phyloP scores from a whole-genome alignment of 2,888 invertebrate species.

The Metallyticus violacea region DNA sequence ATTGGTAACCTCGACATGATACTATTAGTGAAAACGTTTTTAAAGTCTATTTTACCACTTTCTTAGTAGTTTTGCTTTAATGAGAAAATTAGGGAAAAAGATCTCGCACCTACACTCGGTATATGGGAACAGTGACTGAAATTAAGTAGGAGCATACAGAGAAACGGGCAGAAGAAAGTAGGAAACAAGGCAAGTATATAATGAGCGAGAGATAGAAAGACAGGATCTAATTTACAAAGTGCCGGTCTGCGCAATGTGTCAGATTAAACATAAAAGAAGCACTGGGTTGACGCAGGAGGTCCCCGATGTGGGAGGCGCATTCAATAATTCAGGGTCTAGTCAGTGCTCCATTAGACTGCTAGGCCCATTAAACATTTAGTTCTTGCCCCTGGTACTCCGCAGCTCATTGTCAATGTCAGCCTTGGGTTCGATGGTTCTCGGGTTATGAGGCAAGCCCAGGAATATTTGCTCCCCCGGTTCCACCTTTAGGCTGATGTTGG shows the following conservation, averaged over 20 bases:
- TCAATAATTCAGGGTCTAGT: slow-evolving; percentile 19
- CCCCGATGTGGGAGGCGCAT: neutral
- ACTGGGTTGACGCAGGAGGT: neutral
- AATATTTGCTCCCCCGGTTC: too few species aligned
- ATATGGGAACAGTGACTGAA: too few species aligned
- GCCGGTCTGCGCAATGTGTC: neutral
- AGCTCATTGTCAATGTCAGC: neutral
- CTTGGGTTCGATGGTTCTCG: too few species aligned
- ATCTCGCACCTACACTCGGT: too few species aligned
- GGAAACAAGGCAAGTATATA: neutral
- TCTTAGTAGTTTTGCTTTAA: too few species aligned
- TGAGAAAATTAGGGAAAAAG: too few species aligned
- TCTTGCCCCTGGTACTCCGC: neutral
- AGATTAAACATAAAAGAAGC: neutral
- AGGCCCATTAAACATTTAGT: slow-evolving; percentile 17
- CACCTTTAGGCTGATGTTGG: too few species aligned
- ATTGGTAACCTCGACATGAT: too few species aligned
- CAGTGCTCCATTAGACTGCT: slow-evolving; percentile 16
- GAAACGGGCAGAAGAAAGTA: neutral
- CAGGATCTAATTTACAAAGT: neutral
- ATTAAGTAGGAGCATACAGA: too few species aligned
- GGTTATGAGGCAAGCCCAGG: too few species aligned
- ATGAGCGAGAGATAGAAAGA: neutral
- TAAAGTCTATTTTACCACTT: too few species aligned
- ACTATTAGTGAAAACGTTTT: too few species aligned